Percentiles rank a stretch among this genome's conserved stretches.
Evolutionary conservation across 2,888 invertebrate genomes (phyloP).

Genomic region (Sinopyrophorus schimmeli): DNA sequence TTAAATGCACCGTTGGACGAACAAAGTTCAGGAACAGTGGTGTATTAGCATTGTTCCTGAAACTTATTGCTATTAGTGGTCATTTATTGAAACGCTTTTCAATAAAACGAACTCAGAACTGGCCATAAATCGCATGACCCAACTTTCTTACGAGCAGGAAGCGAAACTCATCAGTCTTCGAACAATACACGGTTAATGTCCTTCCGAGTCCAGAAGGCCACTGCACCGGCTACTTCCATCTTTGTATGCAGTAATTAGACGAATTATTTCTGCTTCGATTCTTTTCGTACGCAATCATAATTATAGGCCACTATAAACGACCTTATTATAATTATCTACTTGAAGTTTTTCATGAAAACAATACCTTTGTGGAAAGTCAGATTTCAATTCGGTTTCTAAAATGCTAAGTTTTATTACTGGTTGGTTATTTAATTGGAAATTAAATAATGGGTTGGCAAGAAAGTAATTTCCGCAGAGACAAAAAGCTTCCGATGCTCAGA

Average conservation of each 20-base stretch:
- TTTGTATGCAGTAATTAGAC: slow-evolving; percentile 21
- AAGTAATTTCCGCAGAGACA: too few relatives aligned
- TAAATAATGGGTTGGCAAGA: too few relatives aligned
- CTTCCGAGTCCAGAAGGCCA: slow-evolving; percentile 32
- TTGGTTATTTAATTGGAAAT: too few relatives aligned
- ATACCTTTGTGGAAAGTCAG: too few relatives aligned
- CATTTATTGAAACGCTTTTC: slow-evolving; percentile 30
- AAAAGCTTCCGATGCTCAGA: too few relatives aligned
- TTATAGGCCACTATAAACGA: too few relatives aligned
- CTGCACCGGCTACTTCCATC: slow-evolving; percentile 30
- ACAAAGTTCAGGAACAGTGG: slow-evolving; percentile 11
- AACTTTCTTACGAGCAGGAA: slow-evolving; percentile 28
- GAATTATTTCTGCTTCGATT: slow-evolving; percentile 28
- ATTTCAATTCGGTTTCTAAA: too few relatives aligned
- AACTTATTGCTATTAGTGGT: slow-evolving; percentile 26
- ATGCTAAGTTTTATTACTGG: too few relatives aligned
- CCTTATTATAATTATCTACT: too few relatives aligned
- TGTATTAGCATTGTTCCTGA: slow-evolving; percentile 28
- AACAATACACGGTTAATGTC: slow-evolving; percentile 32
- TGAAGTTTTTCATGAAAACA: too few relatives aligned
- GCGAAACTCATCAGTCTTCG: slow-evolving; percentile 27
- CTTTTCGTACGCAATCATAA: too few relatives aligned
- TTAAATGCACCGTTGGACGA: slow-evolving; percentile 8
- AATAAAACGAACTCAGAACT: slow-evolving; percentile 26
- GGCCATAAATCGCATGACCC: slow-evolving; percentile 30